Evolutionary conservation across 2,113 vertebrate species (phyloP).

Genomic region (Hystrix brachyura): DNA sequence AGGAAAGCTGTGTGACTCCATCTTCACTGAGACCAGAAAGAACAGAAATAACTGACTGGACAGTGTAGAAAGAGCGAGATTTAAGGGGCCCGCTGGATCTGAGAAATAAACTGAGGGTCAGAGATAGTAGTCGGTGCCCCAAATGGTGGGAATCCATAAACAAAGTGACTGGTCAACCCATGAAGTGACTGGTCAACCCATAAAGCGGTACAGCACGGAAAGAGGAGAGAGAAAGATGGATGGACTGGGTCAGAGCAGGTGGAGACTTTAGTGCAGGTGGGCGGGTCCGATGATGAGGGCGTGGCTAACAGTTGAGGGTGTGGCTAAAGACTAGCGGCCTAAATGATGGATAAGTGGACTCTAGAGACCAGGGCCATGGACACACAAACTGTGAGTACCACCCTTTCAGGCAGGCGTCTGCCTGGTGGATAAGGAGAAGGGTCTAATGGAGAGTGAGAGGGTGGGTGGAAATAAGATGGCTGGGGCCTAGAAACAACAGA

Average conservation of each 20-base stretch:
- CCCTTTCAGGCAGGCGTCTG: neutral
- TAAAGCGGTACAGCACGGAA: neutral
- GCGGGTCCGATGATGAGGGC: constrained; percentile 37
- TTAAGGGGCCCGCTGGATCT: neutral
- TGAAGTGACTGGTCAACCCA: neutral
- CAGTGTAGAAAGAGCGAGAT: neutral
- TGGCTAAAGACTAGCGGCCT: constrained; percentile 50
- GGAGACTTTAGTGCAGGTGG: neutral
- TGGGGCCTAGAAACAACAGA: neutral
- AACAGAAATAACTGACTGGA: neutral
- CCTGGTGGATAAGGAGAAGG: neutral
- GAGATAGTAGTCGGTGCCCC: neutral
- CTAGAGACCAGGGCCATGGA: constrained; percentile 71
- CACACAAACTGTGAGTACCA: neutral
- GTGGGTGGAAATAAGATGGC: neutral
- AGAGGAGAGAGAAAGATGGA: no score
- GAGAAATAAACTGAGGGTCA: constrained; percentile 30
- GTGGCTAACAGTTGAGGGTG: constrained; percentile 80
- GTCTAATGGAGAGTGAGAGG: neutral
- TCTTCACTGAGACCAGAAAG: neutral
- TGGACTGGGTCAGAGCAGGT: neutral
- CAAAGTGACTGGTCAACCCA: neutral
- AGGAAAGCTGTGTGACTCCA: neutral
- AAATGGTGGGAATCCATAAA: neutral
- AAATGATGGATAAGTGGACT: neutral